Evolutionary conservation across 2,888 invertebrate species (phyloP), one percentile per base, ranked within the genome.

Genomic region (Myopa tessellatipennis): DNA sequence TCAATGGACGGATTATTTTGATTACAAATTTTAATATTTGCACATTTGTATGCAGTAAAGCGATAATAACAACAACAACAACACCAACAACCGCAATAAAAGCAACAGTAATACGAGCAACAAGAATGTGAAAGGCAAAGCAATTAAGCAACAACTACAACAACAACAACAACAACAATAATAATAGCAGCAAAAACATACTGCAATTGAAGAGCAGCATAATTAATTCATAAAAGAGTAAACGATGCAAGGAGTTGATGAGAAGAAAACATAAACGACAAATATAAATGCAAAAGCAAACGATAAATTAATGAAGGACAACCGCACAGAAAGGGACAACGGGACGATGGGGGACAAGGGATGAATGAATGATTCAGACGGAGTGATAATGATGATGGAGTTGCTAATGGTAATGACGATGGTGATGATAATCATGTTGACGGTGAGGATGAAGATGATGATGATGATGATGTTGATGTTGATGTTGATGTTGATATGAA

Each of bases 11-110:
- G 75, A 68, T 68, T 75, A 68, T 75, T 75, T 75, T 68, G 75
- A 75, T 75, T 68, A 67, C 68, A 75, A 75, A 68, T 75, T 75
- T 75, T 75, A 75, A 75, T 75, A 75, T 75, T 68, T 75, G 68
- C 40, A 63, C 73, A 63, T 18, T 73, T 61, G 61, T n/a, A 73
- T 26, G 63, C 5, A 63, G 14, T 14, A 34, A 63, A 63, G 73
- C 61, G 34, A 14, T n/a, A 71, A 55, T 34, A 34, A 36, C 58
- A 38, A 40, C 38, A 67, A 67, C 38, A 38, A 38, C 16, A 70
- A 52, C 38, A 26, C 12, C 50, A 70, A 70, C 36, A 70, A 52
- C 55, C 40, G 45, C 18, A 50, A 69, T 18, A 40, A 26, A 45
- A 70, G 34, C 14, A 70, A 34, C 36, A 40, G 8, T 40, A n/a